Evolutionary conservation across 1,140 invertebrate species (phyloP), one percentile per base, ranked within the genome.

Genomic region (Polypedilum vanderplanki): DNA sequence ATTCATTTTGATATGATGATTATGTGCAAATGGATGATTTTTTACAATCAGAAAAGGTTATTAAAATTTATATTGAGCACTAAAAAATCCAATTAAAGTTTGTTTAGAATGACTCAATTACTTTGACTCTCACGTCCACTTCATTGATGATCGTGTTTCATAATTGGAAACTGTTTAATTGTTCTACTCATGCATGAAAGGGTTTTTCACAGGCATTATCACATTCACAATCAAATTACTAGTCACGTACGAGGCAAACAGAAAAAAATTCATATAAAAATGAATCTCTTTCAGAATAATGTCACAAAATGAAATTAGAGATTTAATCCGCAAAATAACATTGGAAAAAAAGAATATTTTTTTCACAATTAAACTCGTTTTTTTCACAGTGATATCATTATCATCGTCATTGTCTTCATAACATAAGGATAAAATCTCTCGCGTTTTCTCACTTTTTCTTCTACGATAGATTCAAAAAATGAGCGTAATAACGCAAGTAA

Each of bases 1-100:
- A 33, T 5, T 33, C 24, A 33, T 33, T 33, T 5, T 33, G 24
- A 33, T 33, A 57, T 57, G 12, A 57, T 57, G n/a, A 57, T 57
- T 57, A 57, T 57, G 46, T 57, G 46, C n/a, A 57, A 57, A 57
- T 57, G 46, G 46, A 57, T 57, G 46, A 57, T 57, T 57, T 57
- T 57, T n/a, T 57, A 57, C 46, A 57, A 12, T n/a, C 8, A 57
- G n/a, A 57, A 12, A 15, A 57, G 4, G 46, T 57, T 57, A 57
- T 57, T 57, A 57, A 57, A 57, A 57, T 4, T 15, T n/a, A 57
- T 33, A 33, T 33, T 33, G 46, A 57, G 15, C 46, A 57, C 15
- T 33, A 57, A 57, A 57, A 57, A 57, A 57, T 15, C 12, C 46
- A 12, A 57, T 15, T 57, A 3, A 33, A 33, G 5, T 33, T 33